Evolutionary conservation across 53 echinoderm and acorn worm species (phyloP).

Genomic region (Paracentrotus lividus): DNA sequence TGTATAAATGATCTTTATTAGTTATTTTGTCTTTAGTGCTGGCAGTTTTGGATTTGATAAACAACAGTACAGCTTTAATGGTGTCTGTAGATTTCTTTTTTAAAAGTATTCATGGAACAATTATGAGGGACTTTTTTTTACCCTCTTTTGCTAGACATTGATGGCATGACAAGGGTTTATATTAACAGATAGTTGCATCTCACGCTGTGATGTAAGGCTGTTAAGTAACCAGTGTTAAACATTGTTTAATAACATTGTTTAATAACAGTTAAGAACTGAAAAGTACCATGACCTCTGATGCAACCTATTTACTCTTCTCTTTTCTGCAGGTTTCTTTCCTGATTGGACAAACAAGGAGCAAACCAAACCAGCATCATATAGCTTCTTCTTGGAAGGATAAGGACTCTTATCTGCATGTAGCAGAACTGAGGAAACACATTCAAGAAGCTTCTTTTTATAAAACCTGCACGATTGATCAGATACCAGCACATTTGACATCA

Average conservation of each 20-base stretch:
- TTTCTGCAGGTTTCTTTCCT: constrained; percentile 11
- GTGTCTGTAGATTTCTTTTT: too few species aligned
- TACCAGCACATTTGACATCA: not conserved
- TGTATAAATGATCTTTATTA: too few species aligned
- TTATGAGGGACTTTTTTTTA: too few species aligned
- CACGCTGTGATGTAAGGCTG: not conserved
- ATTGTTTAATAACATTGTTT: too few species aligned
- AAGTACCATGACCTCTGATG: not conserved
- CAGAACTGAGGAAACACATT: not conserved
- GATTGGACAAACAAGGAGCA: not conserved
- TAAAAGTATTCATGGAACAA: too few species aligned
- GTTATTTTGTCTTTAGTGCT: too few species aligned
- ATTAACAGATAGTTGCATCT: too few species aligned
- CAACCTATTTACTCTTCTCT: not conserved
- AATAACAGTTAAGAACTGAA: not conserved
- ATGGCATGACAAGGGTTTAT: too few species aligned
- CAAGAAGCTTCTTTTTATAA: not conserved
- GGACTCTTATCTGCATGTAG: not conserved
- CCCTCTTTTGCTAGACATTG: too few species aligned
- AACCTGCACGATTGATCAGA: not conserved
- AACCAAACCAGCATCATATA: not conserved
- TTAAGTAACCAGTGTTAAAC: too few species aligned
- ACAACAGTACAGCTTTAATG: too few species aligned
- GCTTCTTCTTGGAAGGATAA: not conserved
- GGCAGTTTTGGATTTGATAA: too few species aligned